These are phyloP conservation scores for Caenorhabditis virilis DNA, from an alignment of 2,888 invertebrate species.

Conservation along the genomic window DNA sequence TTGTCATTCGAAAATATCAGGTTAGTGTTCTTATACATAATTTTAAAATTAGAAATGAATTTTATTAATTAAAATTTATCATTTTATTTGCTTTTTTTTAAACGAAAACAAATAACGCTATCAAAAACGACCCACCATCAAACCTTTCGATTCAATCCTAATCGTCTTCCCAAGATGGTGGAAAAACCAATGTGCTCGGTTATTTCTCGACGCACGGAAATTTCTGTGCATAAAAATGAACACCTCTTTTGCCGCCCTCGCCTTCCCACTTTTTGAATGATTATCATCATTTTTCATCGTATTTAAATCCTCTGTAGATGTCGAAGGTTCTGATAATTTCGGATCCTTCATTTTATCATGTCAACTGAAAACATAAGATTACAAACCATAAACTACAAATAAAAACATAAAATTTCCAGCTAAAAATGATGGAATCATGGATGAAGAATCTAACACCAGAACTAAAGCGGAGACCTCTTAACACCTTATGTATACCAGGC, in stretches of 20 bases:
- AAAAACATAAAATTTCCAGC: background rate
- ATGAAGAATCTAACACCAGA: constrained; percentile 1
- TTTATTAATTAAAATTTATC: background rate
- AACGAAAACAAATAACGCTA: background rate
- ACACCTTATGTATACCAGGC: background rate
- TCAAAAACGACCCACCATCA: background rate
- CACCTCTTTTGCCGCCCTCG: constrained; percentile 56
- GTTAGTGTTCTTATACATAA: too few relatives aligned
- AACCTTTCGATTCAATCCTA: constrained; percentile 17
- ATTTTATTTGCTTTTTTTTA: background rate
- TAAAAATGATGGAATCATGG: background rate
- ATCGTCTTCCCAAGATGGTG: constrained; percentile 69
- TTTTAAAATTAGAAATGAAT: background rate
- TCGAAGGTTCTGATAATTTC: too few relatives aligned
- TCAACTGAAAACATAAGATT: background rate
- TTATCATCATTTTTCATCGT: background rate
- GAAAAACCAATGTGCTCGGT: constrained; percentile 79
- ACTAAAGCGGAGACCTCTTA: background rate
- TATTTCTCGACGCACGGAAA: constrained; percentile 78
- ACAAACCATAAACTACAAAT: too few relatives aligned
- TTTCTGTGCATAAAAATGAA: constrained; percentile 58
- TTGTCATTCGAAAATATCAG: too few relatives aligned
- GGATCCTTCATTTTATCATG: constrained; percentile 1
- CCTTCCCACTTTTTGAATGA: too few relatives aligned
- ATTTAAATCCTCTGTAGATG: too few relatives aligned